These are phyloP conservation scores for Trachelus stipa DNA, from an alignment of 2,888 invertebrate genomes.

Conservation along the genomic window DNA sequence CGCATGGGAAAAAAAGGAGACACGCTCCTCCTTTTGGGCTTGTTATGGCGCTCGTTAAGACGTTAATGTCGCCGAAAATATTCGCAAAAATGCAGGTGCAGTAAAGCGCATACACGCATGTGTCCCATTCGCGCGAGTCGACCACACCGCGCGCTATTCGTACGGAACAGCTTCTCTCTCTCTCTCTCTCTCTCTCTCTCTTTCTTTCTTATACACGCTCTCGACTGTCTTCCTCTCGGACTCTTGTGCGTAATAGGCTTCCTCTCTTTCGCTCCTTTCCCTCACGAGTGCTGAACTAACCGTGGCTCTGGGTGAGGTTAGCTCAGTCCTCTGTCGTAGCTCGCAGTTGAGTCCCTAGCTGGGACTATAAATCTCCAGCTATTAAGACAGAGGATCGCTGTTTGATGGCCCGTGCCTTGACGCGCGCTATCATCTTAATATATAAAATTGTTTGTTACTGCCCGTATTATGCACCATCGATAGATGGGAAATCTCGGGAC, in stretches of 20 bases:
- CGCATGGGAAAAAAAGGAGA: slow-evolving; percentile 19
- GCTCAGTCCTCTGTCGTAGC: slow-evolving; percentile 28
- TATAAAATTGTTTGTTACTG: background rate
- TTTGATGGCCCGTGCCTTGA: slow-evolving; percentile 61
- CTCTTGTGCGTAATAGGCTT: background rate
- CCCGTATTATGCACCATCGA: background rate
- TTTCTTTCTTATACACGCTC: background rate
- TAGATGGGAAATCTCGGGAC: background rate
- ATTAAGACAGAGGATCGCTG: slow-evolving; percentile 62
- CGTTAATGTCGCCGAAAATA: slow-evolving; percentile 63
- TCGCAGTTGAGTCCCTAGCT: slow-evolving; percentile 35
- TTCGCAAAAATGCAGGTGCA: slow-evolving; percentile 64
- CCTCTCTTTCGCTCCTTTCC: slow-evolving; percentile 16
- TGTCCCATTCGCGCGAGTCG: slow-evolving; percentile 14
- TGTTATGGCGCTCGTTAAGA: slow-evolving; percentile 62
- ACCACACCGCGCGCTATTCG: slow-evolving; percentile 36
- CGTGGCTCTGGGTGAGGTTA: slow-evolving; percentile 23
- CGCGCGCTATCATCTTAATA: slow-evolving; percentile 54
- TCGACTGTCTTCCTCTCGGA: background rate
- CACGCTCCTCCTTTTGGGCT: slow-evolving; percentile 51
- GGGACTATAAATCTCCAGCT: slow-evolving; percentile 61
- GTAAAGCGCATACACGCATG: slow-evolving; percentile 36
- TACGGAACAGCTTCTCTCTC: slow-evolving; percentile 6
- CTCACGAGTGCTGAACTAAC: slow-evolving; percentile 15
- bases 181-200: too few species aligned